phyloP scores from a whole-genome alignment of 2,888 invertebrate species.

The Lithophane ornitopus region DNA sequence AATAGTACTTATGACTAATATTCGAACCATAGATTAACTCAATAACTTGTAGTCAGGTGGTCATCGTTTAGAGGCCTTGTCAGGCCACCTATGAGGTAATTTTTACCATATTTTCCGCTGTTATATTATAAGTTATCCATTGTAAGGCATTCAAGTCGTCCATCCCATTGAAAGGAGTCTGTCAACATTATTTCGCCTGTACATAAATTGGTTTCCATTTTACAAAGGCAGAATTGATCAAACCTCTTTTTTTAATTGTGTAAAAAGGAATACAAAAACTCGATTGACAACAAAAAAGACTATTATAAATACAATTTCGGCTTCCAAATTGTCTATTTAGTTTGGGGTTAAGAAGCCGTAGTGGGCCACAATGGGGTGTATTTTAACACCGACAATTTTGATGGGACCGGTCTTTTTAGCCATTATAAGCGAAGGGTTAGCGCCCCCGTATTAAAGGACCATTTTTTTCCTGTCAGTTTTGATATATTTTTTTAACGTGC shows the following conservation, averaged over 20 bases:
- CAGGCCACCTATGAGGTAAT: conserved; percentile 15
- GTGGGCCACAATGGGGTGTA: conserved; percentile 85
- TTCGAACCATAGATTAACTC: background rate
- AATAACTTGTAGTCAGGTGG: background rate
- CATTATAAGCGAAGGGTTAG: conserved; percentile 82
- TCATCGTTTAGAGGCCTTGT: background rate
- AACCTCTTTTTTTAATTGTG: conserved; percentile 70
- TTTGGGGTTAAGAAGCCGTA: conserved; percentile 88
- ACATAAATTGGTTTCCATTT: conserved; percentile 64
- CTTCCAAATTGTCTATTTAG: conserved; percentile 85
- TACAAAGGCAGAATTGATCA: conserved; percentile 68
- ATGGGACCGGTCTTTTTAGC: conserved; percentile 79
- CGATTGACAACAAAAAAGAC: conserved; percentile 80
- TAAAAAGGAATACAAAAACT: conserved; percentile 72
- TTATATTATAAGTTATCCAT: conserved; percentile 29
- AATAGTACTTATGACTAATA: background rate
- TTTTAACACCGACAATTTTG: conserved; percentile 87
- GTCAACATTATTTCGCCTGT: conserved; percentile 50
- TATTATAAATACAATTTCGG: conserved; percentile 86
- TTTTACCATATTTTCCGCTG: background rate
- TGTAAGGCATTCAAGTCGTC: conserved; percentile 29
- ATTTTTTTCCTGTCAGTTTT: conserved; percentile 54
- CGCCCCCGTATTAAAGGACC: conserved; percentile 67
- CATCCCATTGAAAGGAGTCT: conserved; percentile 42
- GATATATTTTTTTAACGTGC: conserved; percentile 51